Evolutionary conservation across 2,113 vertebrate genomes (phyloP).

Genomic region (Sinocyclocheilus anshuiensis): DNA sequence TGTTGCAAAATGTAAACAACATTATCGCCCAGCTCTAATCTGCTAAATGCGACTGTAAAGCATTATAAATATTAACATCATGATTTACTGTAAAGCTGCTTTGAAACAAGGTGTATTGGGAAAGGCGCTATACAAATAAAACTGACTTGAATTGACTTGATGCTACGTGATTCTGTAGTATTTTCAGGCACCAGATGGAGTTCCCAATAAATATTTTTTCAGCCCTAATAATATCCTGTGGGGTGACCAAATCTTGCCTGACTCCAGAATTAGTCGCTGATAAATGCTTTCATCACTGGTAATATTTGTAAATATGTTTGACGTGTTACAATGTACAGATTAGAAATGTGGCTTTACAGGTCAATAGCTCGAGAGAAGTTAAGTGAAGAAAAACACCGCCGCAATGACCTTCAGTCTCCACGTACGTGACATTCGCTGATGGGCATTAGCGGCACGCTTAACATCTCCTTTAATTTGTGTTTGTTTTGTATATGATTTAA

Average conservation of each 20-base stretch:
- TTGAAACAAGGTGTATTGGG: not conserved
- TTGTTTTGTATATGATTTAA: constrained; percentile 39
- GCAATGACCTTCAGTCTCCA: not conserved
- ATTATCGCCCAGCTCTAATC: not conserved
- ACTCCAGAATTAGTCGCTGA: not conserved
- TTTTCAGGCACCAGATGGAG: not conserved
- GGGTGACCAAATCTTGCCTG: not conserved
- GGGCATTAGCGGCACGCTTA: constrained; percentile 9
- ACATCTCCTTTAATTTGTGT: constrained; percentile 37
- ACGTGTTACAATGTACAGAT: not conserved
- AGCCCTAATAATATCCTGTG: not conserved
- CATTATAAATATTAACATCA: not conserved
- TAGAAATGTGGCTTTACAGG: constrained; percentile 10
- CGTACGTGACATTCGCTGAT: not conserved
- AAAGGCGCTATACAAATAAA: not conserved
- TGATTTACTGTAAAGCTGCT: not conserved
- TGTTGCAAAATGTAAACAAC: not conserved
- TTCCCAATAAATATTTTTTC: not conserved
- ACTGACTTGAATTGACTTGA: not conserved
- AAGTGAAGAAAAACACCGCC: constrained; percentile 1
- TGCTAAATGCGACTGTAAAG: not conserved
- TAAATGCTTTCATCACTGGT: constrained; percentile 20
- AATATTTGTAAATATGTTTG: constrained; percentile 20
- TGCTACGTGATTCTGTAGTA: not conserved
- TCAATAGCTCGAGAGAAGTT: constrained; percentile 18